Base-by-base conservation (phyloP, 2,113 vertebrate genomes). In the Triplophysa dalaica region DNA sequence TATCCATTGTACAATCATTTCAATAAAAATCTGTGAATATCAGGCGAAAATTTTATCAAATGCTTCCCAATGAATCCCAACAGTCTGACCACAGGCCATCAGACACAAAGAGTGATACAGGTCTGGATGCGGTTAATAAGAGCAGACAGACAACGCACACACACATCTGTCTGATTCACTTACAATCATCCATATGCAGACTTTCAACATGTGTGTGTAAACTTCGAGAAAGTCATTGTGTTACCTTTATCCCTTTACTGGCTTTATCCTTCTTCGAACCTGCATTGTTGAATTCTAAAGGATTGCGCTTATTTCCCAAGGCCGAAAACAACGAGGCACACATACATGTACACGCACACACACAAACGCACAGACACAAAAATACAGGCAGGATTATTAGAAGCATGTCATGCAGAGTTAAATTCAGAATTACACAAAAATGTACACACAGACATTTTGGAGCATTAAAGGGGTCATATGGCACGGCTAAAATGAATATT, bases 241-340 rank as follows among this genome's bases (percentile, higher is more conserved):
- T 97, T 99, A 99, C 97, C 97, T 99, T 96, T 52, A 95, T 87
- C 86, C 93, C 94, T 93, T 96, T 98, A 95, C 91, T 94, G 94
- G 95, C 85, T 89, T 94, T 94, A 92, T 93, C 82, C 93, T 94
- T 96, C 97, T 93, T 98, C 95, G 95, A 92, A 92, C 94, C 94
- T 80, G 94, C 91, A 74, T 91, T 92, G 91, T 95, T 96, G 94
- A 95, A 94, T 89, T 97, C 94, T 97, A 98, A 97, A 50, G 96
- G 96, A 94, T 97, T 97, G 94, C 90, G 92, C 97, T 98, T 97
- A 77, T 90, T 89, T 83, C 81, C 85, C 89, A 90, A 91, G 85
- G 89, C 89, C 94, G 93, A 92, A 96, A 92, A 96, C 91, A 94
- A 93, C 85, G 92, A 92, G 58, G 76, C 77, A 70, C 43, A 43